Base-by-base conservation (phyloP, 1,140 invertebrate species). In the Aculops lycopersici region DNA sequence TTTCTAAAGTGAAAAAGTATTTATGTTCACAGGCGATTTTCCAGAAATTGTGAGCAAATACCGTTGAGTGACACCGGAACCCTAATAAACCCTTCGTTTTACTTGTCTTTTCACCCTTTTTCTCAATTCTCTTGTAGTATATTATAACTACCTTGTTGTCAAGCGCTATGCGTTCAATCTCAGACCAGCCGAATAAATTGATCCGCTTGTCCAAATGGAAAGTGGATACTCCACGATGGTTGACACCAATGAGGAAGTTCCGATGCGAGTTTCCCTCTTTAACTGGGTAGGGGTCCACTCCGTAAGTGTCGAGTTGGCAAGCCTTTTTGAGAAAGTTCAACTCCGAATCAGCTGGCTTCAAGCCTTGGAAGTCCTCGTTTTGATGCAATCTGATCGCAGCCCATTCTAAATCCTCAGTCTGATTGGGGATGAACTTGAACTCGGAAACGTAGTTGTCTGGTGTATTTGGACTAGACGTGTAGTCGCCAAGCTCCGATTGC, bases 271-370 rank as follows among this genome's bases (percentile, higher is more conserved):
- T 8, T 55, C 88, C 90, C 58, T 90, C 80, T 67, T 92, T 94
- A n/a, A 94, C 83, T 39, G 79, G 75, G 65, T 94, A 80, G 2
- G 86, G 88, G 62, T 95, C 86, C 20, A 94, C 74, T 13, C 86
- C 88, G 53, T 94, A 95, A 0, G 84, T 90, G 51, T 92, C 86
- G 24, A 94, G 61, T 41, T 72, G 67, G 20, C 74, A 72, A 16
- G 83, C 79, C 50, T 80, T 71, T 56, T 72, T 74, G 20, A 88
- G 63, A 55, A 88, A 88, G 44, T 70, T 66, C 20, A 65, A 67
- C 59, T 86, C 80, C 3, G 78, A 71, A 36, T 58, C 59, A 17
- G 58, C 54, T 37, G 59, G 57, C 15, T 59, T 54, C 48, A 57
- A 54, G 21, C 58, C 59, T 40, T 59, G 49, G 13, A 65, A 45